Percentiles rank a stretch among this genome's conserved stretches.
These are phyloP conservation scores for Sycophila texana DNA, from an alignment of 2,888 invertebrate genomes.

Conservation along the genomic window DNA sequence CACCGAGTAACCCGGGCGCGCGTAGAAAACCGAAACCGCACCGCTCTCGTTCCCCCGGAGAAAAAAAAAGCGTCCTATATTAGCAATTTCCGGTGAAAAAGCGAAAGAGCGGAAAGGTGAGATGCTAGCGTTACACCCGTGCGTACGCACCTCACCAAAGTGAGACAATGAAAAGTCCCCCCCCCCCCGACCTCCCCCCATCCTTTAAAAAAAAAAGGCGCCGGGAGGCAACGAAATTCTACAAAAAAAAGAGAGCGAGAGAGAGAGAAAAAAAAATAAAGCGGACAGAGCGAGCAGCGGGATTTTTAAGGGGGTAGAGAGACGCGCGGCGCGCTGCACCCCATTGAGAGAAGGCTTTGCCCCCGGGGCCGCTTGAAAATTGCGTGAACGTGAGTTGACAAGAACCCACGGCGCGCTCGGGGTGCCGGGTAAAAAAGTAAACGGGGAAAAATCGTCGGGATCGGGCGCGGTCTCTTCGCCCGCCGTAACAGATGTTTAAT, in stretches of 20 bases:
- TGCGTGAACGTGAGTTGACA: conserved; percentile 67
- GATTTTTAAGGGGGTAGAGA: conserved; percentile 52
- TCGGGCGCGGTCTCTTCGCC: no score
- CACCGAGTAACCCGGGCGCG: not conserved
- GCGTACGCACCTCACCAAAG: conserved; percentile 6
- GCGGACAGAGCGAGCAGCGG: conserved; percentile 11
- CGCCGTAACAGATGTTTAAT: conserved; percentile 51
- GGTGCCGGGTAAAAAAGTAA: conserved; percentile 21
- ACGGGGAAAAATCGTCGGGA: conserved; percentile 43
- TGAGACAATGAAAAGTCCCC: conserved; percentile 53
- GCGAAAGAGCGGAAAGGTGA: conserved; percentile 56
- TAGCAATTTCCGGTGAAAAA: conserved; percentile 55
- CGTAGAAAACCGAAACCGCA: conserved; percentile 47
- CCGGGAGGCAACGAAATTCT: conserved; percentile 22
- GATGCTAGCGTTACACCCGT: conserved; percentile 49
- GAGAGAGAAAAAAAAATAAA: conserved; percentile 27
- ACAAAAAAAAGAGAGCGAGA: conserved; percentile 7
- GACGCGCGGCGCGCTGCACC: conserved; percentile 28
- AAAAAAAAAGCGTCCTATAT: conserved; percentile 43
- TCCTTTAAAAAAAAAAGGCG: not conserved
- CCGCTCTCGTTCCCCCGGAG: not conserved
- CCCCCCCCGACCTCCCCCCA: not conserved
- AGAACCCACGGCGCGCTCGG: conserved; percentile 58
- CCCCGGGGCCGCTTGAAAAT: conserved; percentile 60
- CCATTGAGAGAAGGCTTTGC: conserved; percentile 5